phyloP scores from a whole-genome alignment of 1,140 invertebrate species.

The Pseudobourletiella spinata region DNA sequence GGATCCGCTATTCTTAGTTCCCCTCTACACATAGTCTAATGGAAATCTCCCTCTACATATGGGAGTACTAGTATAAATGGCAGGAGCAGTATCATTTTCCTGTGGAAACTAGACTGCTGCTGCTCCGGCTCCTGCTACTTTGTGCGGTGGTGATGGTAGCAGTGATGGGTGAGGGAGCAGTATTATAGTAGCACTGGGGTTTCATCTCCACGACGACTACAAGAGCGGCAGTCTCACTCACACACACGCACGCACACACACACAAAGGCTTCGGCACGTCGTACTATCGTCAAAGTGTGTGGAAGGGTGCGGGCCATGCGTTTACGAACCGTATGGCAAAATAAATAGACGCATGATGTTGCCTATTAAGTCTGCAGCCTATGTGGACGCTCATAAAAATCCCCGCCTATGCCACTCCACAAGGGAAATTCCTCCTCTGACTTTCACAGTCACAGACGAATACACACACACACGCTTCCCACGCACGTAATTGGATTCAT shows the following conservation, averaged over 20 bases:
- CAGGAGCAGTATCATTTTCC: too few species aligned
- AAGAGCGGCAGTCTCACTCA: background rate
- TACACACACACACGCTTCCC: too few species aligned
- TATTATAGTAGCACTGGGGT: background rate
- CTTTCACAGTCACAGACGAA: too few species aligned
- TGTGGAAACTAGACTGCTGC: too few species aligned
- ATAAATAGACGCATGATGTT: background rate
- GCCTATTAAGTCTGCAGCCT: background rate
- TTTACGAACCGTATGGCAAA: background rate
- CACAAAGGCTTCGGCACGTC: background rate
- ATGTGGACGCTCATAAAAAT: too few species aligned
- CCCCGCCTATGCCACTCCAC: too few species aligned
- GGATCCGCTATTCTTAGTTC: background rate
- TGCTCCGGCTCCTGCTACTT: too few species aligned
- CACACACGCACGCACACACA: too few species aligned
- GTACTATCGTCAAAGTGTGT: background rate
- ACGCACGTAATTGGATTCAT: too few species aligned
- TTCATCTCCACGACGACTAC: background rate
- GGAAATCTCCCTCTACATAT: background rate
- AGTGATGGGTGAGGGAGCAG: background rate
- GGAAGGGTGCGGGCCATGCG: background rate
- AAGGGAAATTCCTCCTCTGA: too few species aligned
- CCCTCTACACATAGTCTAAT: background rate
- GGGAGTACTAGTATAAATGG: too few species aligned
- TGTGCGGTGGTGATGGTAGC: too few species aligned